Evolutionary conservation across 1,140 invertebrate genomes (phyloP), one percentile per base, ranked within the genome.

Genomic region (Drosophila triauraria): DNA sequence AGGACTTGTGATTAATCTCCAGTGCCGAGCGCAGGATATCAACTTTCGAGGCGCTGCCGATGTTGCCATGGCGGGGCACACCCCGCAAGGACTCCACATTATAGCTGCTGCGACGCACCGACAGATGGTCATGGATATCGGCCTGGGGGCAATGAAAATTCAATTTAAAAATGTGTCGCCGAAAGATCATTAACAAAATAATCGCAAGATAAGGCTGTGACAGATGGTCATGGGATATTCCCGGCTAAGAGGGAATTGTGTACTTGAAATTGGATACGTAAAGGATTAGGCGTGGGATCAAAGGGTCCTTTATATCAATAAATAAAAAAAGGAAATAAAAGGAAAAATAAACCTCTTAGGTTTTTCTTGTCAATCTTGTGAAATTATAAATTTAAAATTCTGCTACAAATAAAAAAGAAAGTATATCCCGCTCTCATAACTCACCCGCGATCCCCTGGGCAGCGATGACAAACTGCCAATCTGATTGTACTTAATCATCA

Each of bases 401-500:
- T 20, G 20, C 20, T 20, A 20, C 20, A 20, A 20, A 20, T 20
- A 20, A 1, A 20, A 20, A 20, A 20, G 9, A 4, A 27, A 17
- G 32, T 30, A 51, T 51, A 25, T 35, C 10, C 27, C 5, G 20
- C 0, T 20, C 12, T 23, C 35, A 57, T 42, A 43, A 80, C 94
- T 93, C 40, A 94, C 93, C 76, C 94, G 91, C 23, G 94, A 94
- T 38, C 94, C 93, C 91, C 95, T 93, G 2, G 95, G 95, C 68
- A 96, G 76, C 3, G 95, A 96, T 67, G 95, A 94, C 35, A 96
- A 90, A 27, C 96, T 96, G 25, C 96, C 96, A 64, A 96, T 94
- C 56, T 95, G 95, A 90, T 96, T 96, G 90, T 95, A 96, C 74
- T 96, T 94, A 43, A 96, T 96, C 93, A 96, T 95, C 62, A 96